Conservation (phyloP, 2,888 invertebrate species). For the Tenodera sinensis region DNA sequence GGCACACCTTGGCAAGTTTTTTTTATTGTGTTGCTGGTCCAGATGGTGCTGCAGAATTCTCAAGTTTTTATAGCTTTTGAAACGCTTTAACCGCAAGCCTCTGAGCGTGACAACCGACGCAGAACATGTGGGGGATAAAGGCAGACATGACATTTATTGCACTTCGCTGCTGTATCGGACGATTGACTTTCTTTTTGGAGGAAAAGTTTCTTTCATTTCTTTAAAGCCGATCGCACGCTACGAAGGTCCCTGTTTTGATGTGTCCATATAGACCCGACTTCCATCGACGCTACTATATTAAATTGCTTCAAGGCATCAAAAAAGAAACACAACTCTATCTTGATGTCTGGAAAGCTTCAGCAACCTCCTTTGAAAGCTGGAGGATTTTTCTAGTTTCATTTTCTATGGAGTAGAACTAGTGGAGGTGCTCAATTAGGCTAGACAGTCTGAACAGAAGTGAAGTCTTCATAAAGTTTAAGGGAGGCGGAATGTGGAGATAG, state of each 20-base stretch:
- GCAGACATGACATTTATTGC: not conserved
- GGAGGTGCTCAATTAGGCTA: too few relatives aligned
- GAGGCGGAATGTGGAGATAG: too few relatives aligned
- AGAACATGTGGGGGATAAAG: not conserved
- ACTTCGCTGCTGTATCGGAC: not conserved
- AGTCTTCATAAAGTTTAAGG: too few relatives aligned
- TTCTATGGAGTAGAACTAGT: too few relatives aligned
- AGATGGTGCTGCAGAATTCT: not conserved
- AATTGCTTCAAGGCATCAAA: too few relatives aligned
- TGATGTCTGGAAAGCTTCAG: too few relatives aligned
- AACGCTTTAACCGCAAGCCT: not conserved
- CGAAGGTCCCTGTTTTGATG: not conserved
- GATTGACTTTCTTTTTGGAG: not conserved
- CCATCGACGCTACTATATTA: not conserved
- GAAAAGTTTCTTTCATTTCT: not conserved
- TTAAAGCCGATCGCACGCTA: not conserved
- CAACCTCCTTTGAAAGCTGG: too few relatives aligned
- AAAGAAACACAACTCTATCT: too few relatives aligned
- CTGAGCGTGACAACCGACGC: not conserved
- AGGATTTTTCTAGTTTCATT: too few relatives aligned
- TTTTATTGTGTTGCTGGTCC: not conserved
- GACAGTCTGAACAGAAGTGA: too few relatives aligned
- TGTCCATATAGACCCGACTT: not conserved
- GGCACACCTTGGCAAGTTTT: not conserved
- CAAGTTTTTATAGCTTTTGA: not conserved